Evolutionary conservation across 1,140 invertebrate species (phyloP), one percentile per base, ranked within the genome.

Genomic region (Brachionus rotundiformis): DNA sequence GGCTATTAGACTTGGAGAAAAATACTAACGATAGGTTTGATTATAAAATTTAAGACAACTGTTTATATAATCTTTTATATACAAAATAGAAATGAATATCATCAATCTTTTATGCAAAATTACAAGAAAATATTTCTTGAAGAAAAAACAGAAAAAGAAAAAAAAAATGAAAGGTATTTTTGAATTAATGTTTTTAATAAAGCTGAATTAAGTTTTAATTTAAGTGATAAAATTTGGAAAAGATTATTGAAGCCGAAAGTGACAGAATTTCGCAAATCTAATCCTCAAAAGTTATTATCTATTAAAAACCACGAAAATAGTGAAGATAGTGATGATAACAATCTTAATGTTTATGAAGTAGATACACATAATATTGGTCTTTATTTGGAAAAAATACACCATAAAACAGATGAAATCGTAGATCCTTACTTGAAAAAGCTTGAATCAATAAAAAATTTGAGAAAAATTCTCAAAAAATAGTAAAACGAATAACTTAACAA

Each of bases 401-500:
- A 41, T 7, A 86, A 85, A 83, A 84, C 85, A 68, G 83, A 84
- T 13, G 85, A 85, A 82, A 85, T 83, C 61, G 84, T 86, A 75
- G 84, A 86, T 61, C 85, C 84, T 4, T 75, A 83, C 33, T 82
- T 83, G 11, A 84, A 86, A 39, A 83, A 83, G 49, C 31, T 75
- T 8, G 84, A 85, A 11, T 84, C 84, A 49, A 82, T 86, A 29
- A 85, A 84, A 82, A 85, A 84, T 25, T 83, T 87, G 5, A 79
- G 87, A 75, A 84, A 83, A 83, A 68, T 87, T 19, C 63, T 85
- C 1, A 84, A 83, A 39, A 87, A 87, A 85, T 77, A 85, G 87
- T 87, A 59, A 54, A 33, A n/a, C 16, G 2, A 31, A 10, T 36
- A 36, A 36, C 10, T 19, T 6, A 2, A 39, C 6, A 6, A 47